Conservation (phyloP, 2,888 invertebrate genomes). For the Bombylius major region DNA sequence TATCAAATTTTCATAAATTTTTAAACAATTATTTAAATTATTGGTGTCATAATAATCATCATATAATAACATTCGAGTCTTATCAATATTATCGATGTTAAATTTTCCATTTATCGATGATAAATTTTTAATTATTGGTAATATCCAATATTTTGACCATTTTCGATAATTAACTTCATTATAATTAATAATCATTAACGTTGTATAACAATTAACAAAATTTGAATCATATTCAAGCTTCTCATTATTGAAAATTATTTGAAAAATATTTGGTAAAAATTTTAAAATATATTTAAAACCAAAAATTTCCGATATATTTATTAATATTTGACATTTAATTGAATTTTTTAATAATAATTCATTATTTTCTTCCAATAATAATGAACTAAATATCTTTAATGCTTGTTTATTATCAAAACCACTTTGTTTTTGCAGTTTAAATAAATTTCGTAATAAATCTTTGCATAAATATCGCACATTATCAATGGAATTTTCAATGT, state of each 20-base stretch:
- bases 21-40: constrained; percentile 17
- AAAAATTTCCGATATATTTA: constrained; percentile 13
- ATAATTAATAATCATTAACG: constrained; percentile 39
- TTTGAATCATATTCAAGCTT: constrained; percentile 34
- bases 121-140: constrained; percentile 20
- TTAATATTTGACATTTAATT: constrained; percentile 18
- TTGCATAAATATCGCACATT: constrained; percentile 48
- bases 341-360: constrained; percentile 9
- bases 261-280: constrained; percentile 21
- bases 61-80: constrained; percentile 2
- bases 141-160: constrained; percentile 43
- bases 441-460: constrained; percentile 38
- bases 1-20: constrained; percentile 24
- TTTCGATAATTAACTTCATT: constrained; percentile 27
- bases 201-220: constrained; percentile 41
- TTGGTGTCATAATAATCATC: constrained; percentile 11
- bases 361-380: neutral
- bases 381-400: neutral
- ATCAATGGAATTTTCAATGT: constrained; percentile 52
- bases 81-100: neutral
- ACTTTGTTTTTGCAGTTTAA: neutral
- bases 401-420: neutral
- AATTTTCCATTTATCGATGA: neutral
- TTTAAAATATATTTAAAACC: constrained; percentile 21
- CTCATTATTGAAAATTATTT: constrained; percentile 16